These are phyloP conservation scores for Protophormia terraenovae DNA, from an alignment of 2,888 invertebrate genomes.

Conservation along the genomic window DNA sequence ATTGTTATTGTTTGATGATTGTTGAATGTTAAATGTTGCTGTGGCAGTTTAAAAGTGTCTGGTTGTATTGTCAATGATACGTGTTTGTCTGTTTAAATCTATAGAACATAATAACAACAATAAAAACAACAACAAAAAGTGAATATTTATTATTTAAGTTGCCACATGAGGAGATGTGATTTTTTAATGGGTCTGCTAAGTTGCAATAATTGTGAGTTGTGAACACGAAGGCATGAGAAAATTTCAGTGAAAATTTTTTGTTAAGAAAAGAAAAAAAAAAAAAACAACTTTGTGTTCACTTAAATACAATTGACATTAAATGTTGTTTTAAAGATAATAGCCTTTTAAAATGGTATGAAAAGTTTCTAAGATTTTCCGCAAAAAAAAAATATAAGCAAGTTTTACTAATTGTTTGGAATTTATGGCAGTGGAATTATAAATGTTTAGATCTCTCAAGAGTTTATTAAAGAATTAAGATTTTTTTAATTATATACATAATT, in stretches of 20 bases:
- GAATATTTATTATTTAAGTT: slow-evolving; percentile 50
- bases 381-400: no score
- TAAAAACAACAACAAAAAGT: no score
- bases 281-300: no score
- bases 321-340: background rate
- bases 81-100: slow-evolving; percentile 24
- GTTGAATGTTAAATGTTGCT: background rate
- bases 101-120: no score
- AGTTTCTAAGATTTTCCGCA: no score
- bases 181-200: slow-evolving; percentile 61
- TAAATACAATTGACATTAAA: no score
- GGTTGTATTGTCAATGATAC: slow-evolving; percentile 34
- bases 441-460: no score
- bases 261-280: no score
- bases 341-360: background rate
- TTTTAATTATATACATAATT: no score
- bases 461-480: no score
- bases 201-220: slow-evolving; percentile 55
- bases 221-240: slow-evolving; percentile 50
- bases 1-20: slow-evolving; percentile 43
- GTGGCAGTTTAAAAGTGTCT: slow-evolving; percentile 38
- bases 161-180: slow-evolving; percentile 52
- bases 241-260: background rate
- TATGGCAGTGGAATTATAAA: no score
- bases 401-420: no score